Evolutionary conservation across 2,888 invertebrate genomes (phyloP).

Genomic region (Nebria salina): DNA sequence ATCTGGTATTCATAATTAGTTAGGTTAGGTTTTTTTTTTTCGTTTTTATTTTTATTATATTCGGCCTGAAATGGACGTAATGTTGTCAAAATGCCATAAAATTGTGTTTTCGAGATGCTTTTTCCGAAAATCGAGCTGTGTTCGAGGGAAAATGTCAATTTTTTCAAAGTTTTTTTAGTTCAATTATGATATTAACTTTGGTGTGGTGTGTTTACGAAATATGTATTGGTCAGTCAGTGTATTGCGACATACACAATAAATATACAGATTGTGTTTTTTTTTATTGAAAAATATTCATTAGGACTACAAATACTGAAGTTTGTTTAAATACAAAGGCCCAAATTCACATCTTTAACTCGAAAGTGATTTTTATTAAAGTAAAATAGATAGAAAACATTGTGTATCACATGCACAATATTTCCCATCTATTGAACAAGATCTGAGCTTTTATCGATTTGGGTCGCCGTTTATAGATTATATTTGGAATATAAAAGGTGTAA

Average conservation of each 20-base stretch:
- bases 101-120: background rate
- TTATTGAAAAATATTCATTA: background rate
- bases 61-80: background rate
- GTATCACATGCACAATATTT: too few species aligned
- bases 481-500: background rate
- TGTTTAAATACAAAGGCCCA: background rate
- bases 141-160: background rate
- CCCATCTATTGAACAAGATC: too few species aligned
- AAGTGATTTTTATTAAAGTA: too few species aligned
- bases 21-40: background rate
- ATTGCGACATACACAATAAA: background rate
- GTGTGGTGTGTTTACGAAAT: background rate
- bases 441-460: background rate
- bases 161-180: background rate
- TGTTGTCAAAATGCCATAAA: background rate
- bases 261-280: background rate
- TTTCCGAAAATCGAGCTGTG: background rate
- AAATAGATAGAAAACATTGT: too few species aligned
- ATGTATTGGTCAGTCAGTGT: constrained; percentile 1
- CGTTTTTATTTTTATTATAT: background rate
- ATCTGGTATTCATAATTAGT: background rate
- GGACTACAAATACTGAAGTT: background rate
- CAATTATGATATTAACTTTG: constrained; percentile 1
- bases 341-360: too few species aligned
- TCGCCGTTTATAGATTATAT: background rate